Evolutionary conservation across 2,113 vertebrate genomes (phyloP).

Genomic region (Paedocypris sp.): DNA sequence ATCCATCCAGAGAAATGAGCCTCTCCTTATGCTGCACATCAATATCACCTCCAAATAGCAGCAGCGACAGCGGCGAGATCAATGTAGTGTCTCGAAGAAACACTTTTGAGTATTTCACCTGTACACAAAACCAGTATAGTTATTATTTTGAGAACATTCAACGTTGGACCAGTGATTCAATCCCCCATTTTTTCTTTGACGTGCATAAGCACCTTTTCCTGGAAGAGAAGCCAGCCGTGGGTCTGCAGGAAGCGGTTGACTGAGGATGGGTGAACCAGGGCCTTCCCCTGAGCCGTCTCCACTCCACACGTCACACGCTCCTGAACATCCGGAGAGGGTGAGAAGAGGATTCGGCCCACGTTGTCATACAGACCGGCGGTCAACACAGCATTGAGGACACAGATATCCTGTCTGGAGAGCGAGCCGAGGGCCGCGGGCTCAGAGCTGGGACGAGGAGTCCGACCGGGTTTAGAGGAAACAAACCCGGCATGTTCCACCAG

Average conservation of each 20-base stretch:
- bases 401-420: constrained; percentile 65
- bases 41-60: constrained; percentile 92
- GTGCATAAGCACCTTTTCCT: constrained; percentile 96
- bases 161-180: too few relatives aligned
- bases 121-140: constrained; percentile 12
- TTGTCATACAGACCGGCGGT: constrained; percentile 90
- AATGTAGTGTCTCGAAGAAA: constrained; percentile 85
- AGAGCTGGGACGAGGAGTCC: neutral
- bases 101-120: constrained; percentile 88
- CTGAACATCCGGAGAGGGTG: constrained; percentile 76
- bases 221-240: constrained; percentile 88
- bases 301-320: constrained; percentile 75
- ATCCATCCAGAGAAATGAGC: constrained; percentile 83
- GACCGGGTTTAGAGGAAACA: constrained; percentile 33
- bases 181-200: too few relatives aligned
- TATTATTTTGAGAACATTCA: too few relatives aligned
- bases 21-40: constrained; percentile 89
- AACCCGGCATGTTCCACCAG: constrained; percentile 88
- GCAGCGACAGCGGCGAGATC: constrained; percentile 82
- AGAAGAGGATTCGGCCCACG: constrained; percentile 71
- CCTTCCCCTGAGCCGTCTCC: constrained; percentile 88
- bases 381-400: constrained; percentile 79
- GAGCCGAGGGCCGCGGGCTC: constrained; percentile 28
- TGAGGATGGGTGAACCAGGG: constrained; percentile 88
- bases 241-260: constrained; percentile 84